These are phyloP conservation scores for Synanceia verrucosa DNA, from an alignment of 2,797 vertebrate species.

Conservation along the genomic window DNA sequence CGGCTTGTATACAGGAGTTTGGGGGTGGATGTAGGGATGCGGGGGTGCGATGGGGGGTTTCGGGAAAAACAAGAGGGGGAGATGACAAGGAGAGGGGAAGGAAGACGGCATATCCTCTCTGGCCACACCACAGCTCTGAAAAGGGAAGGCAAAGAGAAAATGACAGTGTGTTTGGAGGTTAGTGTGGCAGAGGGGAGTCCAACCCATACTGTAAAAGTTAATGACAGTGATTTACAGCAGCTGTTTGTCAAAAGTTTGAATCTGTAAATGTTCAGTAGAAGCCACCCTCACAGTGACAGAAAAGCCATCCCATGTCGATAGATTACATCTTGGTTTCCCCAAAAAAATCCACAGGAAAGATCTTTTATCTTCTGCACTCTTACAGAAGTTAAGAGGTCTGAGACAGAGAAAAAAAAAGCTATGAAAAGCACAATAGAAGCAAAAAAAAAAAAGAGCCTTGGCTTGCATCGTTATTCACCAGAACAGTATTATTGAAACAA, in stretches of 20 bases:
- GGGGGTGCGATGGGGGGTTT: slow-evolving; percentile 5
- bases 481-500: slow-evolving; percentile 67
- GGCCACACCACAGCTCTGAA: slow-evolving; percentile 37
- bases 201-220: slow-evolving; percentile 22
- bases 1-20: slow-evolving; percentile 54
- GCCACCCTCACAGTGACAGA: background rate
- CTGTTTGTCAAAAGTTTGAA: slow-evolving; percentile 24
- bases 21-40: background rate
- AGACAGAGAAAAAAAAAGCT: slow-evolving; percentile 20
- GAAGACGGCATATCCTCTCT: slow-evolving; percentile 36
- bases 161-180: slow-evolving; percentile 52
- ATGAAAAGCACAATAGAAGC: slow-evolving; percentile 41
- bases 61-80: slow-evolving; percentile 2
- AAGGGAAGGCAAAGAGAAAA: slow-evolving; percentile 57
- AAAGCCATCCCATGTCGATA: slow-evolving; percentile 1
- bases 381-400: slow-evolving; percentile 24
- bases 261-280: slow-evolving; percentile 18
- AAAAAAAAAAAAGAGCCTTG: slow-evolving; percentile 35
- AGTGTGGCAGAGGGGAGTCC: slow-evolving; percentile 28
- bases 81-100: slow-evolving; percentile 37
- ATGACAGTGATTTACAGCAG: slow-evolving; percentile 41
- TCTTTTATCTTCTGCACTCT: slow-evolving; percentile 16
- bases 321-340: background rate
- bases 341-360: slow-evolving; percentile 18
- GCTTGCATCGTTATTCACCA: slow-evolving; percentile 26